Evolutionary conservation across 2,888 invertebrate genomes (phyloP).

Genomic region (Cremastobaeus sp.): DNA sequence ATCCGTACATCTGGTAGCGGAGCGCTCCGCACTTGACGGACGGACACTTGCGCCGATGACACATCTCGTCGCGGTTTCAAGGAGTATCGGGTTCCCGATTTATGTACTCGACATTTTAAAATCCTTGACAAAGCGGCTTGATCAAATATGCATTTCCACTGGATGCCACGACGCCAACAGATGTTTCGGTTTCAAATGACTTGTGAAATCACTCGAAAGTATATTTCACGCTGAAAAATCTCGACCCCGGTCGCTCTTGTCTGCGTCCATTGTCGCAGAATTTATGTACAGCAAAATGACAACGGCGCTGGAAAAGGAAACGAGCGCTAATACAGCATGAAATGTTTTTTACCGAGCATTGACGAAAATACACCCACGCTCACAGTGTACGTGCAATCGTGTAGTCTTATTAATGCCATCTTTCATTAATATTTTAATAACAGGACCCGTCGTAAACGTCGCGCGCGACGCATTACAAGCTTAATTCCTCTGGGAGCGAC

Average conservation of each 20-base stretch:
- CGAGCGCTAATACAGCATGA: no score
- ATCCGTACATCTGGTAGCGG: conserved; percentile 57
- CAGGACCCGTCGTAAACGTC: conserved; percentile 22
- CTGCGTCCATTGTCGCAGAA: no score
- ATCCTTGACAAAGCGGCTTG: conserved; percentile 40
- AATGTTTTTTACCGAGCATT: no score
- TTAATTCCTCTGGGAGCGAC: conserved; percentile 19
- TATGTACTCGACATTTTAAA: conserved; percentile 50
- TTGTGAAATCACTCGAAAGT: neutral
- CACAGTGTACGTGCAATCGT: no score
- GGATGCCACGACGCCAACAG: conserved; percentile 16
- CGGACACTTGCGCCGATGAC: conserved; percentile 47
- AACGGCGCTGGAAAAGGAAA: no score
- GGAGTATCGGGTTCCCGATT: conserved; percentile 48
- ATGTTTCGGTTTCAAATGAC: conserved; percentile 34
- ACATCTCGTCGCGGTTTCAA: conserved; percentile 46
- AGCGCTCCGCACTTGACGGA: conserved; percentile 24
- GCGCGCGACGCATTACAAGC: conserved; percentile 21
- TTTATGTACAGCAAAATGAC: no score
- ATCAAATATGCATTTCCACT: conserved; percentile 46
- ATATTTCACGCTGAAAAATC: no score
- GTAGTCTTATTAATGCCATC: conserved; percentile 19
- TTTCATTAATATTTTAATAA: conserved; percentile 36
- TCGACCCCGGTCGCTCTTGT: no score
- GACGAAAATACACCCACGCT: no score